Conservation (phyloP, 64 coral and sea anemone genomes). For the Catalaphyllia jardinei region DNA sequence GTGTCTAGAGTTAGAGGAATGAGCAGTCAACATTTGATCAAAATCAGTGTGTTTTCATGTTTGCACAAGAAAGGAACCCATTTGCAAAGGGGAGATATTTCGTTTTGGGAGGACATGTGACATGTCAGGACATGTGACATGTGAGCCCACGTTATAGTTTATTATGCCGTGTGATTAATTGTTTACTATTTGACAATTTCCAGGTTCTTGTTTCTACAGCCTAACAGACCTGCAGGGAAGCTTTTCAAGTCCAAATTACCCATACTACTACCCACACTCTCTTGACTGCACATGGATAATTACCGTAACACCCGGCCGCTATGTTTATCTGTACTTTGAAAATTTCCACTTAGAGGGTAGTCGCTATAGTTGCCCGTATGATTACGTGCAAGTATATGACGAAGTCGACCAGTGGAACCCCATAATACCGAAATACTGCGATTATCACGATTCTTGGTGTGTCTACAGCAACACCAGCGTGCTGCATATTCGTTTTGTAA, state of each 20-base stretch:
- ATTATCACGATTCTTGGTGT: background rate
- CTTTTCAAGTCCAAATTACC: background rate
- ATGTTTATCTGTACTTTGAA: background rate
- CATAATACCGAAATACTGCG: background rate
- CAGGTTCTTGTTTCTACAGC: background rate
- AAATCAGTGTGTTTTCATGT: too few species aligned
- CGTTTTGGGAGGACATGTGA: too few species aligned
- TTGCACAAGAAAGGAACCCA: too few species aligned
- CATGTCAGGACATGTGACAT: too few species aligned
- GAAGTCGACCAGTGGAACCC: background rate
- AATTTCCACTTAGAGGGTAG: background rate
- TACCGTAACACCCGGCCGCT: background rate
- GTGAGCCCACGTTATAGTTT: too few species aligned
- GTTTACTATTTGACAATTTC: background rate
- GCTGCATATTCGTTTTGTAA: background rate
- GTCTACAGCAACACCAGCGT: background rate
- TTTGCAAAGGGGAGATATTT: too few species aligned
- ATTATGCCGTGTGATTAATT: too few species aligned
- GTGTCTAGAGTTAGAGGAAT: too few species aligned
- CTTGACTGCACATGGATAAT: background rate
- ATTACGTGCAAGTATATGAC: background rate
- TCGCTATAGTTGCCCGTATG: background rate
- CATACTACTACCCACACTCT: background rate
- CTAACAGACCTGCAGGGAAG: background rate
- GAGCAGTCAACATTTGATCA: too few species aligned